Percentiles rank a stretch among this genome's conserved stretches.
These are phyloP conservation scores for Drosophila aff. DNA, from an alignment of 1,140 invertebrate species.

Conservation along the genomic window DNA sequence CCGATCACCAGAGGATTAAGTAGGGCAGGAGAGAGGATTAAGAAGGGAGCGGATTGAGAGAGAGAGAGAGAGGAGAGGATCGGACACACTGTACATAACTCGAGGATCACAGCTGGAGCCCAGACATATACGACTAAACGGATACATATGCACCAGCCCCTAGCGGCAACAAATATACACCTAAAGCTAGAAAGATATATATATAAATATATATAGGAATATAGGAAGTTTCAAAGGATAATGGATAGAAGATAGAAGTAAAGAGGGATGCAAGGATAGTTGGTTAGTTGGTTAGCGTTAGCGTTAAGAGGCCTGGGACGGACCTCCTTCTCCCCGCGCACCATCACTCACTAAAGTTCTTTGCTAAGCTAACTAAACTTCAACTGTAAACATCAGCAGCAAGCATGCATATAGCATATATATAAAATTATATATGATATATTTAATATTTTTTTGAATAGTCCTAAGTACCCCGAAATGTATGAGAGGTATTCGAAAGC, in stretches of 20 bases:
- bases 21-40: slow-evolving; percentile 48
- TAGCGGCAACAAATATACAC: slow-evolving; percentile 39
- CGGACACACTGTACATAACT: slow-evolving; percentile 25
- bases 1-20: slow-evolving; percentile 89
- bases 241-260: background rate
- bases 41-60: background rate
- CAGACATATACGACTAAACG: slow-evolving; percentile 40
- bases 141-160: slow-evolving; percentile 43
- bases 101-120: slow-evolving; percentile 8
- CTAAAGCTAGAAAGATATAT: slow-evolving; percentile 27
- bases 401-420: slow-evolving; percentile 22
- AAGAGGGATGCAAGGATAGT: slow-evolving; percentile 1
- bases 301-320: slow-evolving; percentile 8
- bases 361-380: slow-evolving; percentile 66
- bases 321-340: slow-evolving; percentile 34
- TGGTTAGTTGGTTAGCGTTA: background rate
- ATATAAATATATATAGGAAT: background rate
- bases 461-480: slow-evolving; percentile 55
- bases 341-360: slow-evolving; percentile 48
- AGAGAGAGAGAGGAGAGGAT: background rate
- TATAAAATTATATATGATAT: slow-evolving; percentile 24
- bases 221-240: slow-evolving; percentile 15
- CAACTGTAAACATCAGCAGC: slow-evolving; percentile 21
- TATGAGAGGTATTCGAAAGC: slow-evolving; percentile 38
- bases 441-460: slow-evolving; percentile 64